Evolutionary conservation across 30 jellyfish, hydroid and myxozoan species (phyloP).

Genomic region (Euphysa ruthae): DNA sequence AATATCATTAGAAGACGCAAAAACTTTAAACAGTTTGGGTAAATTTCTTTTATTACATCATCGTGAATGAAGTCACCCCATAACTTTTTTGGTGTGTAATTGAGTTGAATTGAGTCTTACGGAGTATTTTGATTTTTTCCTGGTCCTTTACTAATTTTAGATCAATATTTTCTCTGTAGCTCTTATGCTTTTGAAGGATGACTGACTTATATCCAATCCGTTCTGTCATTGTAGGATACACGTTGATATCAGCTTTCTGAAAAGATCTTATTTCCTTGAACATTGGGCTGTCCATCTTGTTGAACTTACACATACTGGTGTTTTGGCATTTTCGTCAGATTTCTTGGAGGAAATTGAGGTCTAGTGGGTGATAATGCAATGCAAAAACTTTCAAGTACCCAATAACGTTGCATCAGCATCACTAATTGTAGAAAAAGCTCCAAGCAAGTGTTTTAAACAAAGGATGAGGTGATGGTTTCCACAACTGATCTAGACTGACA

Average conservation of each 20-base stretch:
- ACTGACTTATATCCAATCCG: neutral
- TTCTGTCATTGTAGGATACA: neutral
- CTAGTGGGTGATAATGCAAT: neutral
- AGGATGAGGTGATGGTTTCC: neutral
- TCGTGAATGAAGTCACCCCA: neutral
- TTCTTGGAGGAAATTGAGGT: neutral
- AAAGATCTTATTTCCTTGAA: neutral
- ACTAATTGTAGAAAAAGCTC: neutral
- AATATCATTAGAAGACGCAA: neutral
- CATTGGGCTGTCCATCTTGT: slow-evolving; percentile 2
- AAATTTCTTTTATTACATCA: neutral
- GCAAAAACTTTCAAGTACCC: neutral
- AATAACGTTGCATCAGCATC: neutral
- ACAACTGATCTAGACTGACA: neutral
- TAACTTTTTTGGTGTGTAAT: neutral
- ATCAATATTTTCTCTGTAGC: neutral
- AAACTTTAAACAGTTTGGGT: neutral
- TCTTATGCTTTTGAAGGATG: neutral
- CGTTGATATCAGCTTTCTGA: neutral
- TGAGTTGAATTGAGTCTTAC: neutral
- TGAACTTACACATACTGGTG: neutral
- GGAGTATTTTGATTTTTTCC: neutral
- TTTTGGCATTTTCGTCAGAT: too few species aligned
- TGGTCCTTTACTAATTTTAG: neutral
- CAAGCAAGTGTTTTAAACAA: neutral